phyloP scores from a whole-genome alignment of 2,797 vertebrate species.

The Dryobates pubescens region DNA sequence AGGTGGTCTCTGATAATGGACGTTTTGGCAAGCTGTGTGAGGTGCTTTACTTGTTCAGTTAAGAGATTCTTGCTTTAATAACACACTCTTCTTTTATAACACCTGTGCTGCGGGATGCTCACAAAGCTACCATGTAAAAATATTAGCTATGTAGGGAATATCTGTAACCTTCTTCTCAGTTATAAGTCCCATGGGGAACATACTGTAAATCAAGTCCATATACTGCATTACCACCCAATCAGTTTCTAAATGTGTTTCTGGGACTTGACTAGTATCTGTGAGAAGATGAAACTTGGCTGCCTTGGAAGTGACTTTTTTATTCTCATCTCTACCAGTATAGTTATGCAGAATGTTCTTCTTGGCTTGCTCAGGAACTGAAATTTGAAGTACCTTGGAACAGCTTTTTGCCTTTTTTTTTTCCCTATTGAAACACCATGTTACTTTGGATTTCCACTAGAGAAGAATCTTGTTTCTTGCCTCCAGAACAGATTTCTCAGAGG shows the following conservation, averaged over 20 bases:
- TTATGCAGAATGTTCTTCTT: neutral
- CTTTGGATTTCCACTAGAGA: neutral
- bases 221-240: neutral
- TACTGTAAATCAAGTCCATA: neutral
- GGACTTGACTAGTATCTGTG: neutral
- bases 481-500: neutral
- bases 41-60: neutral
- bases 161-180: neutral
- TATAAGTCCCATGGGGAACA: neutral
- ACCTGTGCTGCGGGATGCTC: neutral
- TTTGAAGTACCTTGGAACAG: neutral
- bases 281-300: neutral
- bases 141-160: neutral
- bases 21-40: neutral
- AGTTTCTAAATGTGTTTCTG: neutral
- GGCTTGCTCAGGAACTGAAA: neutral
- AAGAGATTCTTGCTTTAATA: neutral
- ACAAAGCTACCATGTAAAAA: neutral
- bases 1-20: constrained; percentile 4
- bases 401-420: neutral
- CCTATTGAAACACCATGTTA: neutral
- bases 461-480: neutral
- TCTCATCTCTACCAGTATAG: neutral
- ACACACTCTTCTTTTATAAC: neutral
- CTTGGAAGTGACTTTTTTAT: neutral